Evolutionary conservation across 2,888 invertebrate genomes (phyloP), one percentile per base, ranked within the genome.

Genomic region (Tetragonula carbonaria): DNA sequence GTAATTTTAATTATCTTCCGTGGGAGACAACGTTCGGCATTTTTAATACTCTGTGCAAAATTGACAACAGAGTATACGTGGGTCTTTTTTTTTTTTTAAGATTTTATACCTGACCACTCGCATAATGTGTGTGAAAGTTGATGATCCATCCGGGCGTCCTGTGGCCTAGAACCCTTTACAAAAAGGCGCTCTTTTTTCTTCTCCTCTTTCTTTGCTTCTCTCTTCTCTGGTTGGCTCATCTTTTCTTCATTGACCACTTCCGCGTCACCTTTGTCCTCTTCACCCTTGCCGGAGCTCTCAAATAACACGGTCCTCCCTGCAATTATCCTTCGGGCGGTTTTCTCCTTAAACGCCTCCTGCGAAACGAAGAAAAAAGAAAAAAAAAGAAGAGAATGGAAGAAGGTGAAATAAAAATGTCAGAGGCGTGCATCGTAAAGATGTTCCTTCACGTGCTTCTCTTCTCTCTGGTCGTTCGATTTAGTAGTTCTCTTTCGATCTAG

Each of bases 291-390:
- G 38, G 13, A 53, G 50, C 74, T 38, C 76, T 80, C 74, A 28
- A 77, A 83, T 75, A 70, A 74, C 81, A 72, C 87, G 79, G 84
- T 88, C 88, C 88, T 89, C 88, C 85, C 72, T 33, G 92, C 92
- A 93, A 93, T 93, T 93, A 93, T 93, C 92, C 90, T 92, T 88
- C 90, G 87, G 90, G 89, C 91, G 89, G 90, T 92, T 93, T 93
- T 93, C 91, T 91, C 89, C 91, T 92, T 91, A 90, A 90, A 91
- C 92, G 89, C 87, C 82, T 90, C 81, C 79, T 28, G 23, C 65
- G 73, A 71, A 78, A 23, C 63, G 53, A 51, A 65, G 11, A 14
- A 13, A 13, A 38, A 71, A 45, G 53, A 11, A 28, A 57, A 11
- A 14, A 33, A 68, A 28, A 45, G 45, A 57, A n/a, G 13, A 65